Evolutionary conservation across 37 sponge, comb jelly and placozoan genomes (phyloP), one percentile per base, ranked within the genome.

Genomic region (Crambe crambe): DNA sequence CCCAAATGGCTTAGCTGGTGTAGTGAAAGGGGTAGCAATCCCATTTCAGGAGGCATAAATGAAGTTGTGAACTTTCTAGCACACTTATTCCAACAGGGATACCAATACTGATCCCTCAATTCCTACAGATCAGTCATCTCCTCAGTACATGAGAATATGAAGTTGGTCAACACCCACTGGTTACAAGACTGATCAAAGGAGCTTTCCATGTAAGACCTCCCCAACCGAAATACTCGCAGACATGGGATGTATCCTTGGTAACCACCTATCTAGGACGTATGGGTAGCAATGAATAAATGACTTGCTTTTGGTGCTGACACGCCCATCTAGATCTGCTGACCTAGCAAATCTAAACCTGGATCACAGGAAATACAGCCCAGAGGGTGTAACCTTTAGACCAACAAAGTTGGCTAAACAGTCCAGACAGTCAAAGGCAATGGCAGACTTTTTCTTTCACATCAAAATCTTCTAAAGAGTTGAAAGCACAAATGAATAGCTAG

Each of bases 61-160:
- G 85, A 75, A 37, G 77, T 76, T 29, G 85, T 69, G 2, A 76
- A 84, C 71, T 84, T 84, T 62, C 71, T 84, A 21, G 85, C 85
- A 51, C 15, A 75, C 36, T 77, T 84, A 2, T 76, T 76, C 42
- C 23, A 67, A 26, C 34, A 84, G 37, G 85, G 85, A 37, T 84
- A 76, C 77, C 77, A 84, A 35, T 76, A 84, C 62, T 26, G 77
- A 12, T 84, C 85, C 42, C 60, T 84, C 8, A 84, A 84, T 38
- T 37, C 77, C 31, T 84, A 76, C 62, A 27, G 77, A 21, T 76
- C 85, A 56, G 85, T 77, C 2, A 84, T 83, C 32, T 83, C 83
- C 4, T 83, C 83, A 36, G 76, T 51, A 3, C 83, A 77, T 62
- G 64, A 75, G 30, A 76, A 76, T 68, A 69, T 35, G 60, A 56